These are phyloP conservation scores for Simalia tracyae DNA, from an alignment of 2,797 vertebrate species.

Conservation along the genomic window DNA sequence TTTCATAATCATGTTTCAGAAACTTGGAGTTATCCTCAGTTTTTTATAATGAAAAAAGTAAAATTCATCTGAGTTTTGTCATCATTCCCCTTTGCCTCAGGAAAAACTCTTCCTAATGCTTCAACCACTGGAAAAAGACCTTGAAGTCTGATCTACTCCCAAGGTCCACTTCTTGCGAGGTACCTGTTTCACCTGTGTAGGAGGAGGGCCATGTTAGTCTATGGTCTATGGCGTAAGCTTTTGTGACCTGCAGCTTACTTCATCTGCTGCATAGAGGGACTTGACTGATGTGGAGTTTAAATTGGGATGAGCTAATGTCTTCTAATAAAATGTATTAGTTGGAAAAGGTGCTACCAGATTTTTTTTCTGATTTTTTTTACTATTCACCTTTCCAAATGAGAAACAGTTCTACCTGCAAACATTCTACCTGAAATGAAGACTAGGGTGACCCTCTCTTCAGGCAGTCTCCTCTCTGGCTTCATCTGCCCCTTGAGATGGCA, in stretches of 20 bases:
- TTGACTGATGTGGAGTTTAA: background rate
- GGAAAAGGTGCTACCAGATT: background rate
- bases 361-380: background rate
- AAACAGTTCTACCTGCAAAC: background rate
- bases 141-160: background rate
- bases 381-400: background rate
- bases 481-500: background rate
- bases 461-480: background rate
- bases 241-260: background rate
- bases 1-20: background rate
- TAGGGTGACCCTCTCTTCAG: background rate
- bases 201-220: background rate
- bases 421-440: background rate
- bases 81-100: background rate
- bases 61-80: background rate
- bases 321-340: background rate
- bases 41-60: background rate
- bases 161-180: background rate
- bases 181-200: background rate
- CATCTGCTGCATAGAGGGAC: background rate
- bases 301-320: background rate
- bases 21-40: background rate
- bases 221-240: background rate
- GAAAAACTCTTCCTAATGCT: background rate
- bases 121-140: background rate